phyloP scores from a whole-genome alignment of 2,888 invertebrate species.

The Hermaeophaga mercurialis region DNA sequence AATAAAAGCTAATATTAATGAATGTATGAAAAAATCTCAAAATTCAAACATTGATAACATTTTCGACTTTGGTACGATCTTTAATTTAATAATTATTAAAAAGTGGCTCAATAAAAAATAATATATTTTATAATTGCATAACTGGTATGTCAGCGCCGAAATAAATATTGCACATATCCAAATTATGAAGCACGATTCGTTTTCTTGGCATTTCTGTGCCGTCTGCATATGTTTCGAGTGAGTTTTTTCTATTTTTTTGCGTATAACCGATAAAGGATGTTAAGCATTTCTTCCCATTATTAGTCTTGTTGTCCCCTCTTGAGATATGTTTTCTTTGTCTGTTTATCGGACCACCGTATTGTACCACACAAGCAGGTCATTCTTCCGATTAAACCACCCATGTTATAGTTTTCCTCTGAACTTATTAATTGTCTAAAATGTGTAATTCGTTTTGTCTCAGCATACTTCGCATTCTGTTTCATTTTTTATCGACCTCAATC shows the following conservation, averaged over 20 bases:
- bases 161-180: constrained; percentile 17
- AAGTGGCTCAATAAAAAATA: too few relatives aligned
- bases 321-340: constrained; percentile 22
- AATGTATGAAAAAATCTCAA: too few relatives aligned
- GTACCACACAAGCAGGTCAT: constrained; percentile 29
- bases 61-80: too few relatives aligned
- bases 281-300: constrained; percentile 31
- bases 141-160: neutral
- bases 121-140: constrained; percentile 7
- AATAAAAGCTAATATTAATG: too few relatives aligned
- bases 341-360: constrained; percentile 27
- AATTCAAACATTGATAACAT: too few relatives aligned
- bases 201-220: constrained; percentile 12
- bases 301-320: constrained; percentile 21
- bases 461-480: constrained; percentile 13
- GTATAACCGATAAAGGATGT: constrained; percentile 29
- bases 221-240: constrained; percentile 11
- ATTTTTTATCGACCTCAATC: constrained; percentile 3
- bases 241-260: constrained; percentile 26
- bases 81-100: too few relatives aligned
- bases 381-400: constrained; percentile 30
- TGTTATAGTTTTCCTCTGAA: constrained; percentile 32
- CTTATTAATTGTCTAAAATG: constrained; percentile 33
- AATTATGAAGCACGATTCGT: constrained; percentile 18
- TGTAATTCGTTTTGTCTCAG: constrained; percentile 15